phyloP scores from a whole-genome alignment of 2,888 invertebrate species.

The Andrena minutula region DNA sequence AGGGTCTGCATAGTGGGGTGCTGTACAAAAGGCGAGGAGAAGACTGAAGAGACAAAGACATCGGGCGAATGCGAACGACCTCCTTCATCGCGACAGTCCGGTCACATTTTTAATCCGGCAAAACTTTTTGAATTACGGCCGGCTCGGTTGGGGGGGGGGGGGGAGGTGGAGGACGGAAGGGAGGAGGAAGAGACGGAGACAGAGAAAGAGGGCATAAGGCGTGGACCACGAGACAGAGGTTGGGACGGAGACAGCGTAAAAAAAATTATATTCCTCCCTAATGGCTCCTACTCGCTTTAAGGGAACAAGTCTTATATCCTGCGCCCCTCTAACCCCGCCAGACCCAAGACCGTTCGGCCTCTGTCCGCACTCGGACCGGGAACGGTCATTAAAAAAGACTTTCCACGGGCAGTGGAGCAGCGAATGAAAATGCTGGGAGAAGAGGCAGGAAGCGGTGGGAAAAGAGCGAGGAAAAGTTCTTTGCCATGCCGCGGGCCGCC shows the following conservation, averaged over 20 bases:
- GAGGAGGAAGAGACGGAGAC: constrained; percentile 18
- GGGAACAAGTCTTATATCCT: constrained; percentile 65
- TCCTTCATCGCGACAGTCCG: constrained; percentile 60
- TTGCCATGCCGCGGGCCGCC: constrained; percentile 46
- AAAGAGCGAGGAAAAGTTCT: constrained; percentile 55
- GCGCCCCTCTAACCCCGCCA: constrained; percentile 10
- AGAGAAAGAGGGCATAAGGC: constrained; percentile 43
- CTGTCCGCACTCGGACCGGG: constrained; percentile 50
- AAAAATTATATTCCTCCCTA: constrained; percentile 71
- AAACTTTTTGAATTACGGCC: constrained; percentile 81
- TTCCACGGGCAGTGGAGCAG: constrained; percentile 63
- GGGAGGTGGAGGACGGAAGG: constrained; percentile 9
- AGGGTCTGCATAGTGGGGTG: background rate
- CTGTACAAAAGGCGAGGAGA: constrained; percentile 16
- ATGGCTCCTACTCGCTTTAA: constrained; percentile 71
- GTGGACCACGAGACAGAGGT: constrained; percentile 40
- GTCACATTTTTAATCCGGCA: constrained; percentile 80
- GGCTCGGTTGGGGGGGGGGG: constrained; percentile 13
- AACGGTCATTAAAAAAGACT: constrained; percentile 74
- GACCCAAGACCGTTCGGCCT: constrained; percentile 1
- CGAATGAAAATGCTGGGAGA: constrained; percentile 66
- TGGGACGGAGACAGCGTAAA: constrained; percentile 36
- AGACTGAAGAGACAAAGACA: constrained; percentile 51
- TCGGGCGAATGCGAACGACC: constrained; percentile 43
- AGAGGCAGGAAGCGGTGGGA: constrained; percentile 47